Evolutionary conservation across 1,140 invertebrate species (phyloP), one percentile per base, ranked within the genome.

Genomic region (Eurytemora carolleeae): DNA sequence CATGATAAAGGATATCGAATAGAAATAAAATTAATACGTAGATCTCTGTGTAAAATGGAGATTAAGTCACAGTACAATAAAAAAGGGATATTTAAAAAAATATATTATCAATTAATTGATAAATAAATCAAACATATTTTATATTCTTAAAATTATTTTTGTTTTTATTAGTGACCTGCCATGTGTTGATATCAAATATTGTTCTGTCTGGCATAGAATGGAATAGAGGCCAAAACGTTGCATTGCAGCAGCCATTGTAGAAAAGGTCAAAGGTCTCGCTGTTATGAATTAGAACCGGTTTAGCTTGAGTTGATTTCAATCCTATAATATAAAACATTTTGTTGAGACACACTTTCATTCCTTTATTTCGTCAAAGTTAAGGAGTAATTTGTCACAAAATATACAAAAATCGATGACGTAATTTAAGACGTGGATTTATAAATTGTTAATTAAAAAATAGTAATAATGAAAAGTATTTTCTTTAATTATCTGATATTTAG

Each of bases 231-330:
- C 87, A 92, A 69, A 91, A 88, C 0, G 85, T 89, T 3, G 83
- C 86, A 70, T 92, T 92, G 69, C 87, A 91, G 69, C 86, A 89
- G 0, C 87, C 87, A 74, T 91, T 90, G 74, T 92, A 92, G 69
- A 88, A 92, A 22, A 80, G 81, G 67, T 88, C 82, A 67, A 89
- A 89, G 53, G 54, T 20, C 20, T 7, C 7, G 7, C n/a, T n/a
- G 31, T 44, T n/a, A 44, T 7, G 31, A 52, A 62, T 54, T 19
- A 18, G 24, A 20, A 62, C 23, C 7, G 60, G 60, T 19, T 58
- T 54, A 17, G 60, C 60, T 57, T 62, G 60, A 19, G 23, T 24
- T 16, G 53, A 26, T 25, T 19, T 19, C 19, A 62, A 53, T 7
- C 60, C 31, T 44, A 44, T 12, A 44, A 44, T 12, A 44, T 12